Evolutionary conservation across 92 coral and sea anemone genomes (phyloP), one percentile per base, ranked within the genome.

Genomic region (Montipora capitata): DNA sequence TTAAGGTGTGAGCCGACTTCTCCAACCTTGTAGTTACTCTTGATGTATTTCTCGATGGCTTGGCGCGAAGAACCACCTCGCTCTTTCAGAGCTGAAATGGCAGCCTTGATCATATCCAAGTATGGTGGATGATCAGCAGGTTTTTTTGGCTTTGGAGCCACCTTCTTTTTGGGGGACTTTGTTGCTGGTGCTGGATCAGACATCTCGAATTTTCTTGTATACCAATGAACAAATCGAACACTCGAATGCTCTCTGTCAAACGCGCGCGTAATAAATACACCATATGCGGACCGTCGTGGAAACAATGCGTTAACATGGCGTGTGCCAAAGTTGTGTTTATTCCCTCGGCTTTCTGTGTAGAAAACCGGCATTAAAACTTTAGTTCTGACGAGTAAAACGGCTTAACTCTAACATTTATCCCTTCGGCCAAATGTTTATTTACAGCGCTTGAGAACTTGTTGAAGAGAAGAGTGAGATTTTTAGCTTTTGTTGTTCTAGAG

Each of bases 1-100:
- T 88, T 88, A 52, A 88, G 38, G 72, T 88, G 88, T 8, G 92
- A 13, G 38, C 81, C 78, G 1, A 70, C 86, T 41, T 81, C 86
- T 4, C 91, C 95, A 56, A 94, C 95, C 68, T 88, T 91, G 93
- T 94, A 94, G 96, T 94, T 94, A 82, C 86, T 93, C 61, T 78
- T 88, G 93, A 94, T 94, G 95, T 94, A 94, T 88, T 94, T 94
- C 76, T 85, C 93, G 93, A 94, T 94, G 89, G 96, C 96, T 91
- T 94, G 95, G 83, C 96, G 96, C 78, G 96, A 94, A 62, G 94
- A 91, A 78, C 94, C 94, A 5, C 7, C 70, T 72, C 94, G 94
- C 65, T 75, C 89, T 65, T 88, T 89, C 84, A 83, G 9, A 12
- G 91, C 81, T 14, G 3, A 35, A 43, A 88, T 51, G 15, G 91